Evolutionary conservation across 2,113 vertebrate species (phyloP).

Genomic region (Orthonyx spaldingii): DNA sequence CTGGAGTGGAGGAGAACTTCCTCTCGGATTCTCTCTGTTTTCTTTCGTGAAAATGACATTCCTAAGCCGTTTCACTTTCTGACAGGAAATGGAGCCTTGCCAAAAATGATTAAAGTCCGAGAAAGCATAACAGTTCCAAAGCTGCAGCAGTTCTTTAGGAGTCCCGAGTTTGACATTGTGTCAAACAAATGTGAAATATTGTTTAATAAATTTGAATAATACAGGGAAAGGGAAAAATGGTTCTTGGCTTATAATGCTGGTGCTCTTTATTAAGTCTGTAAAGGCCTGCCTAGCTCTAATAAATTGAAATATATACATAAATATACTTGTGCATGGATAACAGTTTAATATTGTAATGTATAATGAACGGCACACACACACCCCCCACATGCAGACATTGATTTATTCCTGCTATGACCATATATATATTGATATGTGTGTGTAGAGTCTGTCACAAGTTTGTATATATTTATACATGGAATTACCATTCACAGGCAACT

Average conservation of each 20-base stretch:
- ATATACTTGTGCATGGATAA: conserved; percentile 73
- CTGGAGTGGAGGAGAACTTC: conserved; percentile 96
- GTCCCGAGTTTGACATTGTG: conserved; percentile 85
- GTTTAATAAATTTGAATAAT: conserved; percentile 91
- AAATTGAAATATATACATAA: conserved; percentile 80
- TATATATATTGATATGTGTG: neutral
- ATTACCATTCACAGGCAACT: neutral
- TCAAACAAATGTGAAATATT: conserved; percentile 92
- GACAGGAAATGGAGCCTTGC: conserved; percentile 95
- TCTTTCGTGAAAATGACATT: conserved; percentile 99
- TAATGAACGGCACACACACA: neutral
- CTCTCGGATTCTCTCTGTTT: conserved; percentile 98
- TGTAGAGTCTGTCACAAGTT: neutral
- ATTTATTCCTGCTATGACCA: neutral
- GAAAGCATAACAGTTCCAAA: conserved; percentile 88
- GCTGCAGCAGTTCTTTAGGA: conserved; percentile 81
- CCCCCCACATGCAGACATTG: neutral
- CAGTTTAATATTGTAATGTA: conserved; percentile 59
- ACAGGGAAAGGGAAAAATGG: conserved; percentile 75
- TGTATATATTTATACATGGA: neutral
- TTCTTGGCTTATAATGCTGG: conserved; percentile 74
- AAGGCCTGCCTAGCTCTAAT: conserved; percentile 74
- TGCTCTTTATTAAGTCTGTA: conserved; percentile 72
- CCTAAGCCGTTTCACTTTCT: conserved; percentile 98
- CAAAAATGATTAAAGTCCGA: conserved; percentile 97